These are phyloP conservation scores for Folsomia candida DNA, from an alignment of 2,888 invertebrate species.

Conservation along the genomic window DNA sequence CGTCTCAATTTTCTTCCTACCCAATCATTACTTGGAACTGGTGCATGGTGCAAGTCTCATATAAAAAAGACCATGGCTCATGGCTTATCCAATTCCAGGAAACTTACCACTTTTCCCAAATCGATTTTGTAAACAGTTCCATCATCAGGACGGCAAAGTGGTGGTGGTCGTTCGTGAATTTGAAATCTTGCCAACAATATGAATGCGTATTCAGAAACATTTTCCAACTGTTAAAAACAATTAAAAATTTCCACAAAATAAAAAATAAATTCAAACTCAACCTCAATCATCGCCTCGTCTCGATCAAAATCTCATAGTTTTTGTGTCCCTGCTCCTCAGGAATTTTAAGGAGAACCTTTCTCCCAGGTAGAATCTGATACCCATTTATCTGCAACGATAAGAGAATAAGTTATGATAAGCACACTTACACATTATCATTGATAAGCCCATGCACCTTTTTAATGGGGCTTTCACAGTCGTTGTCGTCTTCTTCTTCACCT, in stretches of 20 bases:
- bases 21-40: too few species aligned
- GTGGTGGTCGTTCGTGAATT: constrained; percentile 40
- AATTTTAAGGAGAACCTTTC: constrained; percentile 21
- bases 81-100: too few species aligned
- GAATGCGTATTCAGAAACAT: constrained; percentile 42
- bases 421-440: neutral
- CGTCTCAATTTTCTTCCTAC: too few species aligned
- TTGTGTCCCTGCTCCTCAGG: constrained; percentile 24
- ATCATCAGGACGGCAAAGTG: constrained; percentile 36
- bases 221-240: too few species aligned
- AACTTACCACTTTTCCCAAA: constrained; percentile 46
- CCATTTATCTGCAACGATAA: constrained; percentile 29
- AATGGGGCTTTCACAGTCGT: constrained; percentile 30
- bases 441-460: constrained; percentile 29
- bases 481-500: too few species aligned
- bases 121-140: constrained; percentile 38
- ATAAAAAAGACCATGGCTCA: too few species aligned
- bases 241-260: too few species aligned
- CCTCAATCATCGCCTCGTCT: too few species aligned
- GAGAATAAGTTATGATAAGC: neutral
- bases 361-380: constrained; percentile 22
- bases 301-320: constrained; percentile 39
- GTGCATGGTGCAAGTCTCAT: too few species aligned
- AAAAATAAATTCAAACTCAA: too few species aligned
- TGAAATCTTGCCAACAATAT: constrained; percentile 40